These are phyloP conservation scores for Heterodera filipjevi DNA, from an alignment of 2,888 invertebrate species.

Conservation along the genomic window DNA sequence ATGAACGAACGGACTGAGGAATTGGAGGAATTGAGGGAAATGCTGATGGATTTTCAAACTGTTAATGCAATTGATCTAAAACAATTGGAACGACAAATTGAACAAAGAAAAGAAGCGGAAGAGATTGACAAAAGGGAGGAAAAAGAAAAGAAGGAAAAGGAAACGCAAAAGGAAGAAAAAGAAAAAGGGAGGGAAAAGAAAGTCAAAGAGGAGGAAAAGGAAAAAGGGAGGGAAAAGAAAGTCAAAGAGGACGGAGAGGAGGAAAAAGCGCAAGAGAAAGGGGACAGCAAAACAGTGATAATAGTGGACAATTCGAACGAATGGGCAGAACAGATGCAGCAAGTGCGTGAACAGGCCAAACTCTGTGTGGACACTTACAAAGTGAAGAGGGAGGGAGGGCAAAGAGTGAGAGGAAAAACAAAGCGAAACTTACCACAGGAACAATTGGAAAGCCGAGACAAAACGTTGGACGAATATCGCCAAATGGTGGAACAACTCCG, in stretches of 20 bases:
- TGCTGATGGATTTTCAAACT: conserved; percentile 40
- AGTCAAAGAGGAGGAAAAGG: not conserved
- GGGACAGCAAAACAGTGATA: conserved; percentile 37
- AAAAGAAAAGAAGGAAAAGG: not conserved
- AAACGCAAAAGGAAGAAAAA: not conserved
- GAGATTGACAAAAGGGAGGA: not conserved
- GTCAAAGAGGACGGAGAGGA: not conserved
- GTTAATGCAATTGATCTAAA: conserved; percentile 1
- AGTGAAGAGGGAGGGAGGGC: conserved; percentile 34
- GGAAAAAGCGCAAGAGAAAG: not conserved
- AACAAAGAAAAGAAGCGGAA: not conserved
- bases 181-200: not conserved
- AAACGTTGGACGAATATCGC: conserved; percentile 51
- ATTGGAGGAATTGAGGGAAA: conserved; percentile 44
- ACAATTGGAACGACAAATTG: conserved; percentile 17
- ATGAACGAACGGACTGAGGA: conserved; percentile 42
- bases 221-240: not conserved
- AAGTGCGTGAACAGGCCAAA: conserved; percentile 51
- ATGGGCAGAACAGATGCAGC: conserved; percentile 49
- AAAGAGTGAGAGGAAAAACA: not conserved
- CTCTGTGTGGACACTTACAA: conserved; percentile 54
- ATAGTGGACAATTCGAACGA: conserved; percentile 54
- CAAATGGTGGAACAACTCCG: conserved; percentile 42
- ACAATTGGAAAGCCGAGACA: conserved; percentile 55
- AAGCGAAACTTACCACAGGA: conserved; percentile 45